Evolutionary conservation across 2,113 vertebrate genomes (phyloP), one percentile per base, ranked within the genome.

Genomic region (Pagrus major): DNA sequence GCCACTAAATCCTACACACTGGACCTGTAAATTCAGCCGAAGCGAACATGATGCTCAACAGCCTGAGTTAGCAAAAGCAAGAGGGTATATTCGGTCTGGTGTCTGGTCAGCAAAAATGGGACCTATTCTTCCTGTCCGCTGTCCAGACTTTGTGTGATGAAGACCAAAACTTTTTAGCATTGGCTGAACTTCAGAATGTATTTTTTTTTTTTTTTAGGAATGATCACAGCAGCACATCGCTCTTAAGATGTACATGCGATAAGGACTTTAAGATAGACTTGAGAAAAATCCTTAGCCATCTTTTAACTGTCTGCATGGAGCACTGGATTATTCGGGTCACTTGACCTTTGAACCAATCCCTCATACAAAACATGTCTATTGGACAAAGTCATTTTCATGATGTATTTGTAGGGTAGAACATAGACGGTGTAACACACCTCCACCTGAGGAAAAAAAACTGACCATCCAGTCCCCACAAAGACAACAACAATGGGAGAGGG

Each of bases 401-500:
- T 52, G 47, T 21, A 54, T 69, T 54, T 58, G 55, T 66, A 51
- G 61, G 58, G 59, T 33, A 61, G 23, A 56, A 56, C 58, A 74
- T 27, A 14, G 71, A 76, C 6, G 52, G 20, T 83, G 47, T 33
- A 67, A 72, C 49, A 58, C 20, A 64, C 35, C 47, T 21, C 10
- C 75, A 84, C 66, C 76, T 68, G 71, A 74, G 66, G 15, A 58
- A 78, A 78, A 69, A 71, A 68, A 75, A 80, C 70, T 47, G 84
- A 80, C 78, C 81, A 79, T 80, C 76, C 56, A 64, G 77, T 83
- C 89, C 78, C 84, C 39, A 55, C 86, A 89, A 88, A 86, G 75
- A 89, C 71, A 41, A 87, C 85, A 90, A 91, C 85, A 93, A 91
- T 83, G 74, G 87, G 27, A 84, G 69, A 79, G 52, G 58, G 70